Evolutionary conservation across 2,113 vertebrate species (phyloP).

Genomic region (Alligator sinensis): DNA sequence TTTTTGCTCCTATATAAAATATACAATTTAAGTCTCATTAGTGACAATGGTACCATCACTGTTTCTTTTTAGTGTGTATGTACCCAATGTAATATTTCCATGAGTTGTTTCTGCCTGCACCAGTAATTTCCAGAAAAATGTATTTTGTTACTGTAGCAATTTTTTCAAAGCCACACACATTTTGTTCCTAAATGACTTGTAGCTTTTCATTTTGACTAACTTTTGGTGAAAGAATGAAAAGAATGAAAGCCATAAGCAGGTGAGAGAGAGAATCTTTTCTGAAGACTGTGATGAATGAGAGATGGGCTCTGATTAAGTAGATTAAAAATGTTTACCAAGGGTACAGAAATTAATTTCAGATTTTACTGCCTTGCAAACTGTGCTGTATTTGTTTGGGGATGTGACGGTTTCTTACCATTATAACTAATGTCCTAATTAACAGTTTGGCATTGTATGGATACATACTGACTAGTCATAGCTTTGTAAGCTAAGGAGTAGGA

Average conservation of each 20-base stretch:
- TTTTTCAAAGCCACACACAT: background rate
- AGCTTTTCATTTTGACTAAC: background rate
- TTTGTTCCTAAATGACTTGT: slow-evolving; percentile 9
- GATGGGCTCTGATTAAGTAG: background rate
- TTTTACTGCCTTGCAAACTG: background rate
- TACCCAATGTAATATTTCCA: background rate
- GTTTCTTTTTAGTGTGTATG: background rate
- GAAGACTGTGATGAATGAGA: background rate
- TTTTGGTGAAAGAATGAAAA: background rate
- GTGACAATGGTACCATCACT: background rate
- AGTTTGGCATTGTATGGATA: background rate
- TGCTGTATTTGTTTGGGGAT: background rate
- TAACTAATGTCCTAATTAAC: background rate
- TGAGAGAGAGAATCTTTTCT: background rate
- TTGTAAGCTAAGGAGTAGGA: background rate
- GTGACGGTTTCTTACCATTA: background rate
- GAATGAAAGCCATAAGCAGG: background rate
- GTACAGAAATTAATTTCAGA: background rate
- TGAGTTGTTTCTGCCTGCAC: background rate
- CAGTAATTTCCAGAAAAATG: background rate
- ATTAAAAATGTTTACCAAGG: background rate
- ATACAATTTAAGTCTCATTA: too few species aligned
- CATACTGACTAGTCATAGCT: background rate
- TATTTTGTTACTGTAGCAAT: background rate
- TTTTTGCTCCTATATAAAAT: too few species aligned